A percentile compares a stretch with the other conserved stretches of the same genome.
phyloP scores from a whole-genome alignment of 2,888 invertebrate species.

The Drosophila fulvimacula region DNA sequence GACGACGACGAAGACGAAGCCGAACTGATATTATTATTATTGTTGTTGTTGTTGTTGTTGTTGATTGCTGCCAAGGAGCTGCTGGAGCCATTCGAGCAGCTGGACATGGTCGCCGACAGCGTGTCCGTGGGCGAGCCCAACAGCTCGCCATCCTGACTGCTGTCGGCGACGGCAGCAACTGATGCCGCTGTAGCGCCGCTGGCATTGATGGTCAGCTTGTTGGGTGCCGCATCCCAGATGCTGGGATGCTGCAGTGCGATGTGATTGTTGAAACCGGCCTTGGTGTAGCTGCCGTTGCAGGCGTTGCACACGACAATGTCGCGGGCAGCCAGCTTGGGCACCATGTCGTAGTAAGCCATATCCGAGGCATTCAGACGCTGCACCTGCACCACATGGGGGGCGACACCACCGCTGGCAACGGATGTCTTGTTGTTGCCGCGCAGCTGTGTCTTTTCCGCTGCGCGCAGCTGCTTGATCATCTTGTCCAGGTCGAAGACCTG shows the following conservation, averaged over 20 bases:
- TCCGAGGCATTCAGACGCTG: slow-evolving; percentile 87
- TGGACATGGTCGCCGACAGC: slow-evolving; percentile 60
- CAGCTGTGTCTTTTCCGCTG: slow-evolving; percentile 75
- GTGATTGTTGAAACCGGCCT: slow-evolving; percentile 91
- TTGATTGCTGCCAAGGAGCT: slow-evolving; percentile 85
- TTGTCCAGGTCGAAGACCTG: slow-evolving; percentile 81
- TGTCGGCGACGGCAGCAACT: slow-evolving; percentile 36
- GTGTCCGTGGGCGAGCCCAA: slow-evolving; percentile 65
- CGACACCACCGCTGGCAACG: slow-evolving; percentile 6
- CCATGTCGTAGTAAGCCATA: slow-evolving; percentile 91
- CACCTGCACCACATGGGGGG: slow-evolving; percentile 76
- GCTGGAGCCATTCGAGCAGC: slow-evolving; percentile 66
- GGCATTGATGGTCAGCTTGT: slow-evolving; percentile 53
- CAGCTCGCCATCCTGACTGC: slow-evolving; percentile 61
- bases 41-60: slow-evolving; percentile 22
- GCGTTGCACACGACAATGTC: slow-evolving; percentile 92
- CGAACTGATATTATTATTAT: slow-evolving; percentile 48
- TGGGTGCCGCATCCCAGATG: slow-evolving; percentile 74
- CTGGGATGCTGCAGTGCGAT: slow-evolving; percentile 87
- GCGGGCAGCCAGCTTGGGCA: slow-evolving; percentile 91
- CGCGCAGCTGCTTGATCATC: slow-evolving; percentile 77
- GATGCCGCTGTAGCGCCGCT: slow-evolving; percentile 5
- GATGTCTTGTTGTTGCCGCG: slow-evolving; percentile 45
- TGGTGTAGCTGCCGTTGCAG: slow-evolving; percentile 91
- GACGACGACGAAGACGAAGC: slow-evolving; percentile 59